Base-by-base conservation (phyloP, 1,140 invertebrate genomes). In the Galleria mellonella region DNA sequence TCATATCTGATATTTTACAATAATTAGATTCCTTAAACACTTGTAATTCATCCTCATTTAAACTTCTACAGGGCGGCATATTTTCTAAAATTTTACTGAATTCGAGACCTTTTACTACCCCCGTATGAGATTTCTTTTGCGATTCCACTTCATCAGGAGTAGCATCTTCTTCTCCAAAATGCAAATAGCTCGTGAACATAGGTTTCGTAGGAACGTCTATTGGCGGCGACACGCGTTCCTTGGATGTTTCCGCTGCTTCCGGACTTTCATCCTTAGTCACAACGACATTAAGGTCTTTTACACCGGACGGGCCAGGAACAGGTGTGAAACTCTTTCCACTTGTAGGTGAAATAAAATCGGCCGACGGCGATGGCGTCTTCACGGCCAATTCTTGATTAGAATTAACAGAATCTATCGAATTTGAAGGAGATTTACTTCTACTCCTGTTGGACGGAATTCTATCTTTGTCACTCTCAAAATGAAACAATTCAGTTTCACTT, bases 1-100 rank as follows among this genome's bases (percentile, higher is more conserved):
- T 95, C 88, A 98, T 94, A 72, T 98, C 95, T 0, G 94, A 94
- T 51, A 97, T 94, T 77, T 92, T 92, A 32, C 87, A 89, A 11
- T 88, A 86, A 44, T 61, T 87, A 4, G 51, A 41, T 11, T 54
- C 51, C 27, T 55, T 63, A 39, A 65, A 44, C n/a, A 56, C 48
- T 10, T 49, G 40, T 5, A 37, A n/a, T 11, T 75, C 64, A 28
- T 62, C 61, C 23, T 72, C 70, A 32, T 43, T 66, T 33, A 15
- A 55, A 43, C 10, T 59, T 27, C 31, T 35, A 31, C 33, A 44
- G 1, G 31, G 14, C 7, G 32, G 27, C 17, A 46, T 31, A 12
- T 14, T 45, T n/a, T 52, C 37, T 33, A 36, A 45, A 23, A 41
- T 43, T 45, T 36, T 50, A 44, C 11, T 36, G 12, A 67, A 36